These are phyloP conservation scores for Stomatorhinus ivindoensis DNA, from an alignment of 2,113 vertebrate species.

Conservation along the genomic window DNA sequence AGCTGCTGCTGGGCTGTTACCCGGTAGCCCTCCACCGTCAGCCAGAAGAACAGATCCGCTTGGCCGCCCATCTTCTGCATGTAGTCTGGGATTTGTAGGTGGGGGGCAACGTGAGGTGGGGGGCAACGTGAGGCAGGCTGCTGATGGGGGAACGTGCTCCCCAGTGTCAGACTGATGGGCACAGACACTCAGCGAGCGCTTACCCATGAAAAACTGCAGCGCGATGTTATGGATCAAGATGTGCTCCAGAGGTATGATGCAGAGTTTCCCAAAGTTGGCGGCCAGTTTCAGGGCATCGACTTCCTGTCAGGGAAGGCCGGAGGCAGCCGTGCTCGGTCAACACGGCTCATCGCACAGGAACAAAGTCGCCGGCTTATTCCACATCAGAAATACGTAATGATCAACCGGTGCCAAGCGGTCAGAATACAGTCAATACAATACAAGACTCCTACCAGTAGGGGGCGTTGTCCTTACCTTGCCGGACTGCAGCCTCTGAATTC, in stretches of 20 bases:
- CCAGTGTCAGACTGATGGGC: too few species aligned
- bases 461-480: conserved; percentile 80
- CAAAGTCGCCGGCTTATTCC: background rate
- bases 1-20: conserved; percentile 96
- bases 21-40: conserved; percentile 97
- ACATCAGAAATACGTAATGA: background rate
- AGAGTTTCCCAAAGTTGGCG: conserved; percentile 96
- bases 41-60: conserved; percentile 98
- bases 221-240: conserved; percentile 97
- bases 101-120: background rate
- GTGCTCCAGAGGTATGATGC: conserved; percentile 91
- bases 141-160: background rate
- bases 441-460: background rate
- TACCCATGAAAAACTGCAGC: conserved; percentile 99
- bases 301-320: conserved; percentile 62
- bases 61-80: conserved; percentile 95
- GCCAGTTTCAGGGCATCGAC: conserved; percentile 94
- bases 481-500: conserved; percentile 92
- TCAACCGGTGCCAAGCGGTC: background rate
- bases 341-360: background rate
- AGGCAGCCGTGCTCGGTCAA: too few species aligned
- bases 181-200: conserved; percentile 22
- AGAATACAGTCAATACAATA: background rate
- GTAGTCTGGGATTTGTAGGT: conserved; percentile 69
- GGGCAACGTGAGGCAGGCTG: background rate